These are phyloP conservation scores for Trematocara unimaculatum DNA, from an alignment of 2,113 vertebrate species.

Conservation along the genomic window DNA sequence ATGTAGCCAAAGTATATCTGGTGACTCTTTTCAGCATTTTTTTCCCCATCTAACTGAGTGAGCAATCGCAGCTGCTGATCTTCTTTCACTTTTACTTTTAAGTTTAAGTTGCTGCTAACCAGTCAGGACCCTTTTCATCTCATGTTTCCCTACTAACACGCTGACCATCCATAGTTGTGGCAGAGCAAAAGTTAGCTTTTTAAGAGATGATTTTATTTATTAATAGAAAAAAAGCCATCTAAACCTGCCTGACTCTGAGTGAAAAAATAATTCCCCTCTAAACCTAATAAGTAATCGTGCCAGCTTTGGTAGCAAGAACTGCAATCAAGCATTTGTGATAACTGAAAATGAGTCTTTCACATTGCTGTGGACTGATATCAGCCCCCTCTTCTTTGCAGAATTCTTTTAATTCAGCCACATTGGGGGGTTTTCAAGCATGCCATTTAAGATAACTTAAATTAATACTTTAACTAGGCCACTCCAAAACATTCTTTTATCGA, in stretches of 20 bases:
- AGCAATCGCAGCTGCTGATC: neutral
- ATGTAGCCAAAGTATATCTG: neutral
- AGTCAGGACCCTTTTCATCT: neutral
- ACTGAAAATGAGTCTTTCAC: neutral
- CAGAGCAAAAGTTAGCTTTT: neutral
- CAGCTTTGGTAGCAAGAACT: neutral
- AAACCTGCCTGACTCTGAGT: neutral
- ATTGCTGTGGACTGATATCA: neutral
- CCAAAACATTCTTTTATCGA: neutral
- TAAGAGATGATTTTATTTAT: neutral
- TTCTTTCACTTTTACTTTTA: neutral
- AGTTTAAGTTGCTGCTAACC: neutral
- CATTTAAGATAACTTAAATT: neutral
- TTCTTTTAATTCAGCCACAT: neutral
- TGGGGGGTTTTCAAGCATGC: neutral
- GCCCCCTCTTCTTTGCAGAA: neutral
- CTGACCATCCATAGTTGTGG: neutral
- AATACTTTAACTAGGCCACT: neutral
- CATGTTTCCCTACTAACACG: neutral
- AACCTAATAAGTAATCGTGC: neutral
- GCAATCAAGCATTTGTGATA: neutral
- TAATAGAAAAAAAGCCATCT: neutral
- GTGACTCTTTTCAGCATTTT: neutral
- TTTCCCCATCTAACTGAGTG: neutral
- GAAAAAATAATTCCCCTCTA: neutral